These are phyloP conservation scores for Therioaphis trifolii DNA, from an alignment of 2,888 invertebrate genomes.

Conservation along the genomic window DNA sequence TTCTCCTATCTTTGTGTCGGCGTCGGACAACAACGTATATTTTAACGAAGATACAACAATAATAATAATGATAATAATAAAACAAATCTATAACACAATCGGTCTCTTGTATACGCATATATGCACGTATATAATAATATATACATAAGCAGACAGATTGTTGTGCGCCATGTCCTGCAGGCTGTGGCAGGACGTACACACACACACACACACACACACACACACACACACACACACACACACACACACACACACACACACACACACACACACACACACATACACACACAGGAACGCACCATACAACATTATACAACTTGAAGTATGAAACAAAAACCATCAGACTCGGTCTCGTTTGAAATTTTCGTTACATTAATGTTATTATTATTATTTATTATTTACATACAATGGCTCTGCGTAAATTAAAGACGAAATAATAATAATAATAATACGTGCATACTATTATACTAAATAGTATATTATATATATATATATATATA, in stretches of 20 bases:
- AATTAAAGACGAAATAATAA: background rate
- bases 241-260: no score
- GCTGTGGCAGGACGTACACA: background rate
- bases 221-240: no score
- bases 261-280: background rate
- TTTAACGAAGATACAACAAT: background rate
- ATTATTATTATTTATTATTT: conserved; percentile 43
- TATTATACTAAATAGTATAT: background rate
- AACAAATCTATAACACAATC: conserved; percentile 43
- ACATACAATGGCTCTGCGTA: conserved; percentile 36
- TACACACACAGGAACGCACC: background rate
- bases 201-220: background rate
- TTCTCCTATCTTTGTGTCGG: background rate
- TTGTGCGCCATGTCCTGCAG: background rate
- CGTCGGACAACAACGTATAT: conserved; percentile 10
- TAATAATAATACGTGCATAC: conserved; percentile 7
- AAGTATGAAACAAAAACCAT: conserved; percentile 42
- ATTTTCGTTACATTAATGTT: conserved; percentile 1
- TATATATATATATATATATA: no score
- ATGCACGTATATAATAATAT: background rate
- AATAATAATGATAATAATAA: background rate
- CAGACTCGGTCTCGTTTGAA: conserved; percentile 17
- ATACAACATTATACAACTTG: no score
- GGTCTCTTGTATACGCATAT: no score
- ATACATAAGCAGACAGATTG: no score